Evolutionary conservation across 2,113 vertebrate genomes (phyloP).

Genomic region (Poicephalus meyeri): DNA sequence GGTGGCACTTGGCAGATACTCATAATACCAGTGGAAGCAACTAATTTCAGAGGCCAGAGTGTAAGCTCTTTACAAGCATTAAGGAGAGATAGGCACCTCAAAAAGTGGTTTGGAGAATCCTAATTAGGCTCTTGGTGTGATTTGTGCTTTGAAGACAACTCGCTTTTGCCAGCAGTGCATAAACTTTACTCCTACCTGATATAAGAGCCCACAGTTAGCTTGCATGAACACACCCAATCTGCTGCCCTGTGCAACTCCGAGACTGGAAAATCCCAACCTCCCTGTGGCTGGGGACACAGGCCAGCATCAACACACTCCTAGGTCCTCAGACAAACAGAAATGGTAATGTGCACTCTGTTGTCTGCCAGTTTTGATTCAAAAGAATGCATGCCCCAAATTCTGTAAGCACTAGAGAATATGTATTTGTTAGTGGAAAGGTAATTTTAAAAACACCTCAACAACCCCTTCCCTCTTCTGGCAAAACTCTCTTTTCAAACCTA

Average conservation of each 20-base stretch:
- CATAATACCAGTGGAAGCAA: neutral
- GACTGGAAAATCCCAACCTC: neutral
- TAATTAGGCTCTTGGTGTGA: neutral
- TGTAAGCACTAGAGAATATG: neutral
- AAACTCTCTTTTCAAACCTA: neutral
- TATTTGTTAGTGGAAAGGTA: neutral
- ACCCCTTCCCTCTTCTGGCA: neutral
- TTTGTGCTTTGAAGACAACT: neutral
- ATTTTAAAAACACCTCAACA: neutral
- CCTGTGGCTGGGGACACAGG: neutral
- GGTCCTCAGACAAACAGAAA: neutral
- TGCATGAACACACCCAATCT: fast-evolving
- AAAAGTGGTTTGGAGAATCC: neutral
- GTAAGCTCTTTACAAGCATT: neutral
- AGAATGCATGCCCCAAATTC: neutral
- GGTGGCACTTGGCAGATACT: neutral
- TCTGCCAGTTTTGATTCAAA: neutral
- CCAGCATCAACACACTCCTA: neutral
- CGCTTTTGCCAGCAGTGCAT: neutral
- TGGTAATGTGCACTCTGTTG: neutral
- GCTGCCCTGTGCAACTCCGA: fast-evolving
- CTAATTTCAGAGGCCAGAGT: neutral
- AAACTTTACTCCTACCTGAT: neutral
- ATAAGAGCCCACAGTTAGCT: neutral
- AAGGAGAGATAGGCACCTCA: neutral